Evolutionary conservation across 1,140 invertebrate genomes (phyloP), one percentile per base, ranked within the genome.

Genomic region (Stegodyphus dumicola): DNA sequence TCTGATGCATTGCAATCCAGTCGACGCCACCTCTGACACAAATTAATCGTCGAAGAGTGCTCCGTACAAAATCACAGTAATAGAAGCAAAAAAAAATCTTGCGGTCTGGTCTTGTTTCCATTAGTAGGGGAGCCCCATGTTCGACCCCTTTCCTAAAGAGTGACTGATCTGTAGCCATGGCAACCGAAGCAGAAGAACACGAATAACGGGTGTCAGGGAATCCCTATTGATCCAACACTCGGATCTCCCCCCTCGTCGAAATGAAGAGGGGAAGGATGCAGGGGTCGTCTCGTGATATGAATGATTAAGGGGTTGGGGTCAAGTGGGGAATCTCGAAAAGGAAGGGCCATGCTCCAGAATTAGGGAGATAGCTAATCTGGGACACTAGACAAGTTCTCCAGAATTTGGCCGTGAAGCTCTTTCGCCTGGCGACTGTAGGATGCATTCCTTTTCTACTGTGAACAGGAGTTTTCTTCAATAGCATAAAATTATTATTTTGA

Each of bases 291-390:
- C 79, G 49, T 74, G 79, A 74, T 83, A 83, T 83, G 79, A 83
- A 83, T 83, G 79, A 83, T 83, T 74, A 83, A 83, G 79, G 79
- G 71, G 70, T 75, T 66, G 70, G 79, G 79, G 79, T 74, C 71
- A 74, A 83, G 71, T 74, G 56, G 70, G 64, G 79, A 66, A 83
- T 75, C 79, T 65, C 9, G 71, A 83, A 83, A 83, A 56, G 79
- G 79, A 83, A 74, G 79, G 69, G 15, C 79, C 56, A 33, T 18
- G 49, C 13, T 75, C 54, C 48, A 53, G 71, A 83, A 83, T 83
- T 83, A 83, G 79, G 79, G 51, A 70, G 79, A 75, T 67, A 64
- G 67, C 78, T 80, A 80, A 83, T 83, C 70, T 64, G 33, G 7
- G 54, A 60, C 56, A 60, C 9, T 15, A 11, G 56, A 60, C 56